Base-by-base conservation (phyloP, 2,888 invertebrate genomes). In the Pachliopta kotzebuea region DNA sequence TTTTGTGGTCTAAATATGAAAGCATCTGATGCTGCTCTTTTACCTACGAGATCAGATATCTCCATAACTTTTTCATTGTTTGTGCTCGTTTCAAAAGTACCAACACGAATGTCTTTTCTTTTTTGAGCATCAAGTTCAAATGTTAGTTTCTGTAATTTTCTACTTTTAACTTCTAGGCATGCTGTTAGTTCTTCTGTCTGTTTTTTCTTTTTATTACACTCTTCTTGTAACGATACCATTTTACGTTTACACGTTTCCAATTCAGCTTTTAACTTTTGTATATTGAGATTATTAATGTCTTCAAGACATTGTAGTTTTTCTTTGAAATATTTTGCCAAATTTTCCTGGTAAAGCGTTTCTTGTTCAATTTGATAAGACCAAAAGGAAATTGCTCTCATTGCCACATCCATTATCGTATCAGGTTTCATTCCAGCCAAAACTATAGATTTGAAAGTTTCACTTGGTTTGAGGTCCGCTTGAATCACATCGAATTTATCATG, bases 301-400 rank as follows among this genome's bases (percentile, higher is more conserved):
- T 92, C 92, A 72, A 88, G 76, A 73, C 86, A 86, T 68, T 89
- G 85, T 18, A 91, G 74, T 74, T 89, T 91, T 64, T 92, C 92
- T 69, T 83, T 81, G 0, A 85, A 79, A 69, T 92, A 90, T 72
- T 89, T 92, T 4, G 90, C 90, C 56, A 92, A 74, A 67, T 79
- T 88, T 73, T 92, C 92, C 70, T 92, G 92, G 68, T 91, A 92
- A 65, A 88, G 73, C 3, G 92, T 90, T 70, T 92, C 92, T 73
- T 92, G 92, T 76, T 92, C 91, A 1, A 92, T 83, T 81, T 92
- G 92, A 72, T 92, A 92, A 1, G 92, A 89, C 92, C 92, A 92
- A 74, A 92, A 92, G 1, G 91, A 91, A 85, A 93, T 92, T 17
- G 93, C 92, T 67, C 92, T 80, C 88, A 90, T 92, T 60, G 92